Evolutionary conservation across 2,888 invertebrate species (phyloP), one percentile per base, ranked within the genome.

Genomic region (Lepidonotus clava): DNA sequence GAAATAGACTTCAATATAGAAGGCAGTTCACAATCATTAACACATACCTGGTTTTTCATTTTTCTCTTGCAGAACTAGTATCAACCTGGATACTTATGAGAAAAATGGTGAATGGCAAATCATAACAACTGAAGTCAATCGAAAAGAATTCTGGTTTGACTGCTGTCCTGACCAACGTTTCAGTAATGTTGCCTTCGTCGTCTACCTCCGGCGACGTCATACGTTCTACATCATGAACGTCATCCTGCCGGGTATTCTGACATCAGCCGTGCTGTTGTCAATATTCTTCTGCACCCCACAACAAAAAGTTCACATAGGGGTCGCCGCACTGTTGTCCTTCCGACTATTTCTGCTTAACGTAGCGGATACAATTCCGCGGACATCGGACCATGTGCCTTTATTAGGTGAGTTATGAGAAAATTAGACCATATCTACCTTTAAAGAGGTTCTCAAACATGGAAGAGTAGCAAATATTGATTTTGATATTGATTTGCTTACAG

Each of bases 171-270:
- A 87, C 36, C 88, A 89, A 80, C 77, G 88, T 21, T 90, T 89
- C 76, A 87, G 89, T 32, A 87, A 89, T 87, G 87, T 90, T 28
- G 80, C 46, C 51, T 90, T 90, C 71, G 34, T 86, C 18, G 71
- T 90, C 41, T 83, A 89, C 80, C 84, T 90, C 41, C 80, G 87
- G n/a, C 56, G 90, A 28, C 76, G 89, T 8, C 89, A 89, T 80
- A 90, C 90, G n/a, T 90, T 90, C 87, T 90, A 90, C 86, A 89
- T 90, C 85, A 89, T 90, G 89, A 90, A 90, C 80, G 90, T 90
- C 83, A 90, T 90, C 11, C 86, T 90, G 53, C 90, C 90, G 21
- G 90, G 90, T 14, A 89, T 90, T 32, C 86, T 90, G 32, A 90
- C 90, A 2, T 90, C 90, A 28, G 89, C 89, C 18, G 89, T 90